Base-by-base conservation (phyloP, 1,140 invertebrate genomes). In the Diabrotica undecimpunctata region DNA sequence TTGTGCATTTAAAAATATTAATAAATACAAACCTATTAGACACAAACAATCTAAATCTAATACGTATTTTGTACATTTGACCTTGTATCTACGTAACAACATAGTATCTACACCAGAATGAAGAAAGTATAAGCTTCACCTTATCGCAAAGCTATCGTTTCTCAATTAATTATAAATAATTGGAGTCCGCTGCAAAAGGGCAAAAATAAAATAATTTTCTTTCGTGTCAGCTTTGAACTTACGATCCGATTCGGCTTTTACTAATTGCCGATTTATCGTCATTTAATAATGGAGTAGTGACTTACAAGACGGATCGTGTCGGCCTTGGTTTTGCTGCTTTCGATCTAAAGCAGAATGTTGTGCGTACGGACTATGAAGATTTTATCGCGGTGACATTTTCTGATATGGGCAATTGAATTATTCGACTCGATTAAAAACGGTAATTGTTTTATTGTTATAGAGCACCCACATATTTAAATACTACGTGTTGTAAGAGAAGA, bases 191-290 rank as follows among this genome's bases (percentile, higher is more conserved):
- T 46, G 41, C 8, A 46, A 46, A 46, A 46, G 8, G 41, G 0
- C 41, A 10, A 46, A 46, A 46, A 46, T 46, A 46, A 46, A 46
- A 46, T 46, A 4, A 46, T 25, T 25, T 46, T 46, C 41, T 46
- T n/a, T n/a, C 41, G n/a, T 46, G 8, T n/a, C n/a, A 10, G 41
- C 41, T 46, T 46, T 46, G 41, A 10, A 46, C 41, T 46, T 46
- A 46, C 41, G 8, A 46, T 46, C 41, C n/a, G 41, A 46, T 46
- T n/a, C 8, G n/a, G n/a, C 41, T 8, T 46, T 46, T 46, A 46
- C 41, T 46, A 46, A 46, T 46, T 46, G 41, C 41, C 41, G 41
- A 46, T 46, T 46, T 46, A 46, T 46, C 41, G 41, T 46, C 41
- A 10, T 2, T 46, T 46, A 46, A 46, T 46, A 46, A 46, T 46